Base-by-base conservation (phyloP, 2,888 invertebrate species). In the Phlogophora meticulosa region DNA sequence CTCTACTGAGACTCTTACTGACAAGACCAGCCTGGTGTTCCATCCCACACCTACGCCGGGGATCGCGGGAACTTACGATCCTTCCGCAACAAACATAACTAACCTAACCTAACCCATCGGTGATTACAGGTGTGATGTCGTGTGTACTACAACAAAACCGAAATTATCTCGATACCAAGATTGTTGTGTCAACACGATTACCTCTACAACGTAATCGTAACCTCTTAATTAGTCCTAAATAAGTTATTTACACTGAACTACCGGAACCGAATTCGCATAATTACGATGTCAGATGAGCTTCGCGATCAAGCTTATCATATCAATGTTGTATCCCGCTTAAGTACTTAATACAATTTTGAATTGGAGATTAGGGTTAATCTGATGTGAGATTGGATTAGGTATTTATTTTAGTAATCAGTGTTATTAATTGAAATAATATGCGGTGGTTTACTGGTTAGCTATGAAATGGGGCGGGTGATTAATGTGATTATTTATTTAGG, bases 331-430 rank as follows among this genome's bases (percentile, higher is more conserved):
- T 64, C 38, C 58, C 38, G 43, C 55, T 56, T 43, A 46, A 42
- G 15, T 69, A 58, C 36, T 34, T 68, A 55, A 51, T 60, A 69
- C 55, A 74, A 70, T 74, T 78, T 65, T 65, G 74, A 70, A 70
- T 53, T 60, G 45, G 61, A 66, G 63, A 75, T 78, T 81, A 78
- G n/a, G 24, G 7, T 53, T 38, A 81, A 78, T 28, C 52, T 24
- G 56, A 58, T 71, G 59, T 46, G 55, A 42, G 32, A 67, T 55
- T 45, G 56, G 38, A 51, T 81, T 40, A 55, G 24, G 28, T 68
- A 61, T 73, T 81, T 72, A 78, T 57, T 52, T 48, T 43, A 40
- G 28, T 68, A 78, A 68, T 81, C 49, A 52, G 9, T 63, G 57
- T 57, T 17, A 67, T 80, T 59, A 56, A 57, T 40, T 65, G n/a